Evolutionary conservation across 1,140 invertebrate genomes (phyloP).

Genomic region (Hycleus phaleratus): DNA sequence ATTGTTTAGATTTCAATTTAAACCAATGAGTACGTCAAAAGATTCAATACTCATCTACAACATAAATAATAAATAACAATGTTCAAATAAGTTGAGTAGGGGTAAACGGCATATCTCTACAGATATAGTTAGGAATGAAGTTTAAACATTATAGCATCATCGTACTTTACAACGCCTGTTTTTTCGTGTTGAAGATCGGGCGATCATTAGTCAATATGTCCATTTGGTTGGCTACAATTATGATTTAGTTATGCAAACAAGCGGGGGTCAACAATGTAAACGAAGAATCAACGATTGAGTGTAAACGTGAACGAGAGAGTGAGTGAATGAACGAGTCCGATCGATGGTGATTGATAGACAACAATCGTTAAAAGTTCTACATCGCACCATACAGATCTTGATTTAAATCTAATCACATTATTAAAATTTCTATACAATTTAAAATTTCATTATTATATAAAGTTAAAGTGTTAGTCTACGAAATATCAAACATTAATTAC

Average conservation of each 20-base stretch:
- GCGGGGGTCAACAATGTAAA: slow-evolving; percentile 27
- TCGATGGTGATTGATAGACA: slow-evolving; percentile 31
- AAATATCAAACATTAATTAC: slow-evolving; percentile 17
- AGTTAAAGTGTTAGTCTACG: no score
- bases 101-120: slow-evolving; percentile 5
- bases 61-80: slow-evolving; percentile 11
- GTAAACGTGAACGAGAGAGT: no score
- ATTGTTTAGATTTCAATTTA: background rate
- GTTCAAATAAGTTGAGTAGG: slow-evolving; percentile 8
- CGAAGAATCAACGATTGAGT: no score
- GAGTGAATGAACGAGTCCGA: slow-evolving; percentile 1
- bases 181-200: slow-evolving; percentile 21
- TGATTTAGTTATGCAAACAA: slow-evolving; percentile 41
- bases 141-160: slow-evolving; percentile 10
- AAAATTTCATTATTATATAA: no score
- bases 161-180: slow-evolving; percentile 20
- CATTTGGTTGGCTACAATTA: slow-evolving; percentile 36
- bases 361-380: slow-evolving; percentile 10
- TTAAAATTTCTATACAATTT: no score
- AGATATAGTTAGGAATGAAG: background rate
- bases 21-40: slow-evolving; percentile 4
- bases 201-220: slow-evolving; percentile 40
- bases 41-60: background rate
- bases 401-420: no score
- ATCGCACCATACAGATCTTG: slow-evolving; percentile 9